These are phyloP conservation scores for Rhodophaea formosa DNA, from an alignment of 2,888 invertebrate species.

Conservation along the genomic window DNA sequence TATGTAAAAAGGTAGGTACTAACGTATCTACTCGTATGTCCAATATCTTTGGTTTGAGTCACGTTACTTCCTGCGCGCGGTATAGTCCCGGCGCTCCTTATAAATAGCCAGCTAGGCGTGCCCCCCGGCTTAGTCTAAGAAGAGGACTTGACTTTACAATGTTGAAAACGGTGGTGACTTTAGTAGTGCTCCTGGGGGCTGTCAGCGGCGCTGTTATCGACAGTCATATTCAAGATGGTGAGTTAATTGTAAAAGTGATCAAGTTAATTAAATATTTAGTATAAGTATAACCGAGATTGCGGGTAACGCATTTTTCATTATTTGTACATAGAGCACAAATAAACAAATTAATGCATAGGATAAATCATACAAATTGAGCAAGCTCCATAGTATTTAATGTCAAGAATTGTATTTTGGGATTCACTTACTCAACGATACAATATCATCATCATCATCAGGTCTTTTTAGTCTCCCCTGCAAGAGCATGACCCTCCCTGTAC, in stretches of 20 bases:
- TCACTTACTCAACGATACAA: too few relatives aligned
- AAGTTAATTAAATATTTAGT: too few relatives aligned
- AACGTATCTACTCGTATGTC: not conserved
- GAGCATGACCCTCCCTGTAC: too few relatives aligned
- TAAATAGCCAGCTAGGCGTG: not conserved
- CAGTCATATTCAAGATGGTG: not conserved
- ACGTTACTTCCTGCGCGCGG: not conserved
- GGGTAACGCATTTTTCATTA: too few relatives aligned
- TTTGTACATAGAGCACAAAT: too few relatives aligned
- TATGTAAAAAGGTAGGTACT: not conserved
- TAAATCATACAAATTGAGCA: too few relatives aligned
- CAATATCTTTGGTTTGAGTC: not conserved
- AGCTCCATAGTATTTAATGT: too few relatives aligned
- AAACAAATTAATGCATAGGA: too few relatives aligned
- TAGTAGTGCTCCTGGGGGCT: not conserved
- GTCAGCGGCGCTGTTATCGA: slow-evolving; percentile 1
- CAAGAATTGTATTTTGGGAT: too few relatives aligned
- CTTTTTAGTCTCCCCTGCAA: too few relatives aligned
- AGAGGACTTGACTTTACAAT: not conserved
- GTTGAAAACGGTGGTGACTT: not conserved
- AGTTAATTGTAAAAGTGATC: not conserved
- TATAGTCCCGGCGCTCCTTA: not conserved
- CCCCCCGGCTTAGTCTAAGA: not conserved
- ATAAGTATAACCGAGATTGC: too few relatives aligned
- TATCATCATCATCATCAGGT: too few relatives aligned